Evolutionary conservation across 2,888 invertebrate species (phyloP).

Genomic region (Neoitamus cyanurus): DNA sequence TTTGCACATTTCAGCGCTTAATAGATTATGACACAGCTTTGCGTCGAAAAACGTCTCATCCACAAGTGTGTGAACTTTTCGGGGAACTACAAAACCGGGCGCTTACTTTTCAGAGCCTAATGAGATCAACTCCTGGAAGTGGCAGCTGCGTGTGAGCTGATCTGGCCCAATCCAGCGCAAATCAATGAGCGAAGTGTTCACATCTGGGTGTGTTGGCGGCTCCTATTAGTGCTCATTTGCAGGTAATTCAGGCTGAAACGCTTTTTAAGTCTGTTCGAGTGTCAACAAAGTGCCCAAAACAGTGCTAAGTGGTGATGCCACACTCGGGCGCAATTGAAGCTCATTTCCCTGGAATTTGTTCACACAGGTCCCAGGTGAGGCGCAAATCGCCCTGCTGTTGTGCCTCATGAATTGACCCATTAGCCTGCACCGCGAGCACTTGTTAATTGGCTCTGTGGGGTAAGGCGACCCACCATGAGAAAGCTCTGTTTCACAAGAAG

Average conservation of each 20-base stretch:
- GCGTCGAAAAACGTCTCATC: background rate
- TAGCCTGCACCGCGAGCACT: background rate
- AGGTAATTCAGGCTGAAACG: conserved; percentile 9
- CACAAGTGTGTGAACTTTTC: background rate
- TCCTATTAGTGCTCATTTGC: conserved; percentile 11
- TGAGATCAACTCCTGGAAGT: background rate
- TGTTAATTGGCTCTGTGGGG: background rate
- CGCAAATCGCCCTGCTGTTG: background rate
- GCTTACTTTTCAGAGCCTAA: background rate
- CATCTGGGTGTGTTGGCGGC: conserved; percentile 10
- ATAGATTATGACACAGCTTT: background rate
- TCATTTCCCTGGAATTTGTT: conserved; percentile 3
- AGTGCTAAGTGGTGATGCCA: conserved; percentile 20
- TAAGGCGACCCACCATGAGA: background rate
- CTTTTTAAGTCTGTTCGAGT: background rate
- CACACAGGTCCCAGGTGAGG: background rate
- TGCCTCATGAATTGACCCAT: conserved; percentile 3
- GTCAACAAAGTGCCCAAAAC: conserved; percentile 2
- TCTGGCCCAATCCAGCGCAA: background rate
- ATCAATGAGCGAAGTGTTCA: conserved; percentile 12
- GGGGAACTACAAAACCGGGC: background rate
- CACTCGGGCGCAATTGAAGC: conserved; percentile 3
- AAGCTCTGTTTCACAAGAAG: conserved; percentile 9
- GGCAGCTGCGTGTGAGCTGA: background rate
- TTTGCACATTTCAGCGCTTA: background rate